phyloP scores from a whole-genome alignment of 2,797 vertebrate species.

The Orestias chungarensis region DNA sequence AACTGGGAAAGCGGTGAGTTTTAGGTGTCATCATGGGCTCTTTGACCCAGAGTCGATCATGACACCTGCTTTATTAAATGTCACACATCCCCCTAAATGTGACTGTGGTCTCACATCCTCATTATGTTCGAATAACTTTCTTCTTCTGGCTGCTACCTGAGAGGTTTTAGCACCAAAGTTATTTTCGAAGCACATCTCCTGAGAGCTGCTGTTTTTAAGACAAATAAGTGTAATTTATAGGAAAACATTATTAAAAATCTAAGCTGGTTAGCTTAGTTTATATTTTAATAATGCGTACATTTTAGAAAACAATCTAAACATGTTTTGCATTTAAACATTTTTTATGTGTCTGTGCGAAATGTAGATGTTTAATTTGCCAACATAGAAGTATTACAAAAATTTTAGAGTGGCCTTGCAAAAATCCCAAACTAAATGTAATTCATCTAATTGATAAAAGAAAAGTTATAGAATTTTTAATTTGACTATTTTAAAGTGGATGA shows the following conservation, averaged over 20 bases:
- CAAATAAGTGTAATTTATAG: no score
- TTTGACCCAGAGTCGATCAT: no score
- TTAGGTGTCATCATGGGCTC: no score
- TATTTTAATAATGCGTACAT: background rate
- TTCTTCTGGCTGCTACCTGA: background rate
- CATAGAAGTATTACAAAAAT: no score
- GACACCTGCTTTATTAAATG: background rate
- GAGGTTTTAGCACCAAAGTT: background rate
- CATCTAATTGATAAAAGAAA: no score
- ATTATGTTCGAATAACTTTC: background rate
- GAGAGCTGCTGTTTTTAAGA: background rate
- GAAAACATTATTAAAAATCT: background rate
- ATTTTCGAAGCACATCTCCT: background rate
- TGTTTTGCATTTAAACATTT: no score
- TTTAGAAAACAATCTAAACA: no score
- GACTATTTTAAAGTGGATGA: background rate
- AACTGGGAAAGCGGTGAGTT: background rate
- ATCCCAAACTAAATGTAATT: no score
- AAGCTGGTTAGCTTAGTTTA: background rate
- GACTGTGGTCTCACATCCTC: background rate
- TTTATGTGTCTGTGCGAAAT: no score
- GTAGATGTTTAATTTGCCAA: no score
- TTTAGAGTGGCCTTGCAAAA: no score
- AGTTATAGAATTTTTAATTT: background rate
- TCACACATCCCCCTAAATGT: background rate